A percentile compares a stretch with the other conserved stretches of the same genome.
Conservation (phyloP, 2,888 invertebrate genomes). For the Meiosimyza decipiens region DNA sequence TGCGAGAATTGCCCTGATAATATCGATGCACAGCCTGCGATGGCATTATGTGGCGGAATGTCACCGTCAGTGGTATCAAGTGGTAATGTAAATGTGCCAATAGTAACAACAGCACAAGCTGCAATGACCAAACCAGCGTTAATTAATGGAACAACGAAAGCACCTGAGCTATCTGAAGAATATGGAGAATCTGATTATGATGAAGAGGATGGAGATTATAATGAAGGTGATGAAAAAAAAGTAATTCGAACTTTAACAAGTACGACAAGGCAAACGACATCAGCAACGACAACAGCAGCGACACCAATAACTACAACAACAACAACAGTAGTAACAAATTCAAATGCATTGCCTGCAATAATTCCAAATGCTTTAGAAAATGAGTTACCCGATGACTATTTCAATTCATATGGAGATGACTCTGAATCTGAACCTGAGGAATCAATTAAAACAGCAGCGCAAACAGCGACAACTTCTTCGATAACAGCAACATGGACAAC, state of each 20-base stretch:
- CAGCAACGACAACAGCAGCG: neutral
- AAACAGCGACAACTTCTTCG: neutral
- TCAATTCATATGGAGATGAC: neutral
- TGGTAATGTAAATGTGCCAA: too few relatives aligned
- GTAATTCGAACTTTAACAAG: neutral
- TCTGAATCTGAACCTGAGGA: too few relatives aligned
- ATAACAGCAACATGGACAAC: conserved; percentile 22
- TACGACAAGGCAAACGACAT: neutral
- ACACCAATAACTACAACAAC: neutral
- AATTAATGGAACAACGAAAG: neutral
- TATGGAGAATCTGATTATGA: neutral
- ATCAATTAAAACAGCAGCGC: neutral
- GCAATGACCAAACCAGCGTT: neutral
- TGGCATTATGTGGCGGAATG: conserved; percentile 43
- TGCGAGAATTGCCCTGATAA: conserved; percentile 53
- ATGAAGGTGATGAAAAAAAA: neutral
- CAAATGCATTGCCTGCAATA: conserved; percentile 8
- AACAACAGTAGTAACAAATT: neutral
- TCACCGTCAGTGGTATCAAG: neutral
- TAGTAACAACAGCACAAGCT: neutral
- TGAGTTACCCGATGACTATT: conserved; percentile 7
- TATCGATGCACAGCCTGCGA: conserved; percentile 36
- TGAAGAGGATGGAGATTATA: conserved; percentile 1
- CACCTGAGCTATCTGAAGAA: conserved; percentile 11
- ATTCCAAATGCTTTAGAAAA: neutral